A percentile compares a stretch with the other conserved stretches of the same genome.
Conservation (phyloP, 2,888 invertebrate genomes). For the Alviniconcha strummeri region DNA sequence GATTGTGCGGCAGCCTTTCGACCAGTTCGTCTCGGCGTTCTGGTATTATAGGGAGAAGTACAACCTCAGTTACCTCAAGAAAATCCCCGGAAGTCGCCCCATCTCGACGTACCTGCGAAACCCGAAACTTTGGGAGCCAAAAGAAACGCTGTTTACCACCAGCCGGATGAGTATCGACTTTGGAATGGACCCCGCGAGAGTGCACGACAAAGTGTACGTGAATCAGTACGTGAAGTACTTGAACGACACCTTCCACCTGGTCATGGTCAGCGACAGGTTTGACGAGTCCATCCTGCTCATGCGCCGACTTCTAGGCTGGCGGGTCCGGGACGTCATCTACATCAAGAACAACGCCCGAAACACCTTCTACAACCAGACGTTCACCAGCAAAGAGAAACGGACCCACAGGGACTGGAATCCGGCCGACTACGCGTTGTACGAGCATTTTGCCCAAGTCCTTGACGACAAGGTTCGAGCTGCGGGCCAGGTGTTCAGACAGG, state of each 20-base stretch:
- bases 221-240: constrained; percentile 21
- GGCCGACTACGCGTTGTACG: constrained; percentile 33
- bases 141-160: background rate
- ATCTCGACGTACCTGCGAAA: constrained; percentile 23
- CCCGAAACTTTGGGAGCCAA: constrained; percentile 11
- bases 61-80: background rate
- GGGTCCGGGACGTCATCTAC: constrained; percentile 31
- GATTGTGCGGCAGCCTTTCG: constrained; percentile 55
- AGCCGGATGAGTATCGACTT: constrained; percentile 36
- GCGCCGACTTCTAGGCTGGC: constrained; percentile 27
- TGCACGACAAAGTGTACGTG: constrained; percentile 2
- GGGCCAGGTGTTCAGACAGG: constrained; percentile 8
- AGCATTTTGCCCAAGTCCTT: constrained; percentile 20
- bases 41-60: constrained; percentile 47
- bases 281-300: constrained; percentile 35
- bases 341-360: constrained; percentile 17
- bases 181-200: constrained; percentile 5
- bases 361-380: background rate
- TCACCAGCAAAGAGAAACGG: constrained; percentile 13
- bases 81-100: constrained; percentile 9
- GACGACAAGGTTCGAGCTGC: constrained; percentile 13
- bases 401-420: constrained; percentile 19
- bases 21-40: constrained; percentile 56
- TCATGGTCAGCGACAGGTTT: constrained; percentile 33
- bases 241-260: constrained; percentile 31